These are phyloP conservation scores for Rallus crepitans DNA, from an alignment of 2,797 vertebrate species.

Conservation along the genomic window DNA sequence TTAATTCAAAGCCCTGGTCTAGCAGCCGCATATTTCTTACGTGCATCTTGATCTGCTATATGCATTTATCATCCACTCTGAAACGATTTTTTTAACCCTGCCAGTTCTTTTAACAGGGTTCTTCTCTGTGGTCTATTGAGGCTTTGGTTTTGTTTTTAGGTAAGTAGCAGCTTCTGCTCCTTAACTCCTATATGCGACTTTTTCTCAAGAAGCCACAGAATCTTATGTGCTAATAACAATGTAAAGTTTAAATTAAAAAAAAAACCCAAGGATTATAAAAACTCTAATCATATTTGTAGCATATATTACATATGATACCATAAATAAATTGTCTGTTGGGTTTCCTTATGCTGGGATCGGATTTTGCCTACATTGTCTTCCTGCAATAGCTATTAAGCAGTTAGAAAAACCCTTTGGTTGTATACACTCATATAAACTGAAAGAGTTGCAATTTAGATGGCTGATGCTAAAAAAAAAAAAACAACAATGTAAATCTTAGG, in stretches of 20 bases:
- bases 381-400: not conserved
- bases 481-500: not conserved
- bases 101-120: not conserved
- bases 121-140: not conserved
- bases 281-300: not conserved
- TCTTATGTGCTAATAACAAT: not conserved
- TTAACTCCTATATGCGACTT: not conserved
- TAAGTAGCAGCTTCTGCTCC: not conserved
- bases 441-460: not conserved
- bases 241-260: not conserved
- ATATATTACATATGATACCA: not conserved
- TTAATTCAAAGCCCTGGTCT: slow-evolving; percentile 1
- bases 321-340: not conserved
- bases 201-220: not conserved
- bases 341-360: not conserved
- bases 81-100: not conserved
- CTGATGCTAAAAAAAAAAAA: not conserved
- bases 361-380: not conserved
- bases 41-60: not conserved
- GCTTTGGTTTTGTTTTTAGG: not conserved
- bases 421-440: not conserved
- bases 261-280: not conserved
- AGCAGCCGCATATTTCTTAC: not conserved
- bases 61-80: not conserved
- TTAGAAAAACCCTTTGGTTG: not conserved